These are phyloP conservation scores for Orthosia cruda DNA, from an alignment of 2,888 invertebrate genomes.

Conservation along the genomic window DNA sequence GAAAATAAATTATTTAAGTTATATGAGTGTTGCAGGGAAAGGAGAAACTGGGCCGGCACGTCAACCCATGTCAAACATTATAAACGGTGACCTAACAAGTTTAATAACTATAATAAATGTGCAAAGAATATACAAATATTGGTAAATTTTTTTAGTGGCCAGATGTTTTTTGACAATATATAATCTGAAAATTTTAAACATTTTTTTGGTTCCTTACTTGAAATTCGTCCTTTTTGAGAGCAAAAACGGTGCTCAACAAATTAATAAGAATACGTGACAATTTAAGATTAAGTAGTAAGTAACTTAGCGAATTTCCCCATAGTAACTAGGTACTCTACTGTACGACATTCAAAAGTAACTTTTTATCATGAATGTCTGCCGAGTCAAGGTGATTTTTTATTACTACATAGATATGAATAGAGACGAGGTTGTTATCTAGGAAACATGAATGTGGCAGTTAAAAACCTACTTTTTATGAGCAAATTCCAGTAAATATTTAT, in stretches of 20 bases:
- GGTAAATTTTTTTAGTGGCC: conserved; percentile 1
- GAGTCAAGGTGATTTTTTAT: neutral
- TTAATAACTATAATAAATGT: conserved; percentile 63
- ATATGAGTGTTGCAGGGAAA: conserved; percentile 56
- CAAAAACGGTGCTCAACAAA: neutral
- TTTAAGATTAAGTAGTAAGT: neutral
- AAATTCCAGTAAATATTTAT: neutral
- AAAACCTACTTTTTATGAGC: neutral
- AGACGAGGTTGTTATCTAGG: neutral
- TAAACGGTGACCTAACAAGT: conserved; percentile 70
- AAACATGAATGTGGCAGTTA: neutral
- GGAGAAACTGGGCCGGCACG: conserved; percentile 49
- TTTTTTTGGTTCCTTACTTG: neutral
- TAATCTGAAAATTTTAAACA: neutral
- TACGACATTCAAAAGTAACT: neutral
- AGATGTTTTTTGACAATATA: neutral
- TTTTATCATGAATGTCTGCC: neutral
- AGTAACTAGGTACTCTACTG: neutral
- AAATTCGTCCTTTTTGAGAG: neutral
- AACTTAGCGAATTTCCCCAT: neutral
- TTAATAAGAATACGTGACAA: conserved; percentile 1
- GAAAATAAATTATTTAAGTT: conserved; percentile 64
- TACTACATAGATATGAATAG: neutral
- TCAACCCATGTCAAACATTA: conserved; percentile 74
- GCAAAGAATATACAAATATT: conserved; percentile 33